phyloP scores from a whole-genome alignment of 2,113 vertebrate genomes.

The Noctilio leporinus region DNA sequence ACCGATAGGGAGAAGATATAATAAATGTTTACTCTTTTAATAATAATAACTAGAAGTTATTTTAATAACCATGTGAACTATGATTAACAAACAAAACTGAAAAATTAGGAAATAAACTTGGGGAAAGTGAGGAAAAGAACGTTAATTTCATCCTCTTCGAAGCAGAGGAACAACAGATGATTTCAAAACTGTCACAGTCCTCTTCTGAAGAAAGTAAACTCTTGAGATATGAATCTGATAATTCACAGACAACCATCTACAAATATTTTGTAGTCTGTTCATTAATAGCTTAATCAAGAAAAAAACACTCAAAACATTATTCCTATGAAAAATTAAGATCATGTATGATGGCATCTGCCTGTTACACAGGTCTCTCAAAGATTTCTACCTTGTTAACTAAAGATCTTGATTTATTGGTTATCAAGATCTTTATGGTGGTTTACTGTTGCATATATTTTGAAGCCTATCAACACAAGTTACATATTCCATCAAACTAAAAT shows the following conservation, averaged over 20 bases:
- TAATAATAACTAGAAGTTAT: neutral
- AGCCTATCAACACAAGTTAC: neutral
- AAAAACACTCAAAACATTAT: neutral
- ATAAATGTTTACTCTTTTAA: neutral
- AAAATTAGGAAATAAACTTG: neutral
- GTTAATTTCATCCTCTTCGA: neutral
- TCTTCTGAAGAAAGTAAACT: neutral
- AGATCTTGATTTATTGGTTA: neutral
- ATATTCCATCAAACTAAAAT: neutral
- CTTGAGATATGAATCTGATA: neutral
- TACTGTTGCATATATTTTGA: neutral
- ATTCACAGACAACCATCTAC: neutral
- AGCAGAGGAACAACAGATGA: neutral
- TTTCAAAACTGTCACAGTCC: neutral
- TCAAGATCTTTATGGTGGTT: neutral
- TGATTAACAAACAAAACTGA: neutral
- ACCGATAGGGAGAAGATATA: neutral
- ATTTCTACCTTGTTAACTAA: neutral
- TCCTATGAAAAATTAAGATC: constrained; percentile 26
- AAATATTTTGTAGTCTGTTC: neutral
- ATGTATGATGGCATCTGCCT: neutral
- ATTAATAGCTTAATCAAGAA: neutral
- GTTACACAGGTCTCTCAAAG: neutral
- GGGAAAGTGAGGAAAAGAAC: neutral
- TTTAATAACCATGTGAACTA: neutral